Evolutionary conservation across 2,113 vertebrate genomes (phyloP), one percentile per base, ranked within the genome.

Genomic region (Myiozetetes cayanensis): DNA sequence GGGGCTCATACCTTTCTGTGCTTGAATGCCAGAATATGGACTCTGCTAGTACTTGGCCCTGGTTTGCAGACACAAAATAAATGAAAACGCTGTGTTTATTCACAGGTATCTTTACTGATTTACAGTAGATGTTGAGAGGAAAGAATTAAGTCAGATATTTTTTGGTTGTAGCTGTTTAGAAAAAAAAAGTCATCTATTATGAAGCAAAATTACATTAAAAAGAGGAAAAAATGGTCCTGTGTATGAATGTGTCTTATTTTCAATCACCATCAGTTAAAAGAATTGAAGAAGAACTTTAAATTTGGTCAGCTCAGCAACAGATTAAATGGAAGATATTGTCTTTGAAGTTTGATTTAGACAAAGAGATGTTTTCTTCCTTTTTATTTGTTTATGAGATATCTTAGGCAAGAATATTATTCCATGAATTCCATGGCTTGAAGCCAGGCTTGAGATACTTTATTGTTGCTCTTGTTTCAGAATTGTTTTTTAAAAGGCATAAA

Each of bases 181-280:
- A 15, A 80, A 31, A 56, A 11, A 30, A 25, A 4, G 14, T 14
- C 16, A 8, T 9, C 4, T 20, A 12, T 24, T 65, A 31, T 56
- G 27, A 63, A 68, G 9, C 63, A 93, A 71, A 75, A 25, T 2
- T 37, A 19, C 6, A 37, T 39, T 44, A 10, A 18, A 75, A 85
- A 20, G 24, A 37, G 0, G 5, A 10, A n/a, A 56, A 25, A 23
- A 1, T 23, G 0, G 1, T 43, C 24, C 7, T 35, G 0, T 47
- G 4, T 56, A 24, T 46, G 33, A 87, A 46, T 0, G 1, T 23
- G 10, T 49, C 28, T 41, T 19, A 49, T 52, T 76, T 85, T 71
- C 53, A n/a, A 5, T 35, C 25, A 49, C 5, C 2, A 37, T 43
- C 41, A 80, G 33, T 27, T 4, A 76, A 83, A 78, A 82, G 20